Percentiles rank a stretch among this genome's conserved stretches.
These are phyloP conservation scores for Diabrotica undecimpunctata DNA, from an alignment of 1,140 invertebrate species.

Conservation along the genomic window DNA sequence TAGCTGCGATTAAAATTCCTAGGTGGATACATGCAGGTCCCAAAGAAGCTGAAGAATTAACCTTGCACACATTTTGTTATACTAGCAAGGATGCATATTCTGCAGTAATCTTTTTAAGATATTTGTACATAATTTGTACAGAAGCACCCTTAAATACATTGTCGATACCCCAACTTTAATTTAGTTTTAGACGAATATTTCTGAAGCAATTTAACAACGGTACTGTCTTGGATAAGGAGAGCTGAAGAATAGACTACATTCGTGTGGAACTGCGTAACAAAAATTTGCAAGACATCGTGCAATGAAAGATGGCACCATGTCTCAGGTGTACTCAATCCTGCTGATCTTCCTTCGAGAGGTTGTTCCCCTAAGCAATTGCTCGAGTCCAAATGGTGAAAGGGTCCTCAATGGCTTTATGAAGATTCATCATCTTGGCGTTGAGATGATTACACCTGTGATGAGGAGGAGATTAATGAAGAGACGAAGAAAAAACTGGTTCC, in stretches of 20 bases:
- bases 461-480: not conserved
- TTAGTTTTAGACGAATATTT: not conserved
- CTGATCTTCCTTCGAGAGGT: constrained; percentile 47
- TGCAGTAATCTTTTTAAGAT: constrained; percentile 21
- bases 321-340: constrained; percentile 44
- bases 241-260: constrained; percentile 32
- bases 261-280: constrained; percentile 39
- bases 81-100: constrained; percentile 19
- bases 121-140: too few species aligned
- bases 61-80: constrained; percentile 21
- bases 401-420: constrained; percentile 29
- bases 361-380: constrained; percentile 36
- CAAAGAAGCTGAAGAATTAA: constrained; percentile 10
- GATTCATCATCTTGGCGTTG: not conserved
- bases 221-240: constrained; percentile 34
- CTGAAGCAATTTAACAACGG: constrained; percentile 35
- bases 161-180: too few species aligned
- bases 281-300: constrained; percentile 37
- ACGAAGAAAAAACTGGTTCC: too few species aligned
- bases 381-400: constrained; percentile 46
- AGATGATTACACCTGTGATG: not conserved
- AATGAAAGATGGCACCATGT: constrained; percentile 42
- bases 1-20: constrained; percentile 22
- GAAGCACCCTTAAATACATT: too few species aligned
- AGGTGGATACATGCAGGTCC: constrained; percentile 12